Percentiles rank a stretch among this genome's conserved stretches.
These are phyloP conservation scores for Punctoribates punctum DNA, from an alignment of 2,888 invertebrate species.

Conservation along the genomic window DNA sequence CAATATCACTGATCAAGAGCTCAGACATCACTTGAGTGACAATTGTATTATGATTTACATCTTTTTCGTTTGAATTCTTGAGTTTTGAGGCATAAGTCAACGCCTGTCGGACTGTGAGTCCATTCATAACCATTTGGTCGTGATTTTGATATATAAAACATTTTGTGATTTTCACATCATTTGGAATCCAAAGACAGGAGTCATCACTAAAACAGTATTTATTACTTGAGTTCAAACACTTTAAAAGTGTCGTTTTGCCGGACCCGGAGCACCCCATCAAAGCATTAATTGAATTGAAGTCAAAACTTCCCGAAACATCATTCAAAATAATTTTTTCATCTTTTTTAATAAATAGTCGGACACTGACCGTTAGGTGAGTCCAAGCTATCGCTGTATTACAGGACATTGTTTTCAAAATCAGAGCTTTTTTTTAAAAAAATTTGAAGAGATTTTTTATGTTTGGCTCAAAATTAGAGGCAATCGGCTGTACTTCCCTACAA, in stretches of 20 bases:
- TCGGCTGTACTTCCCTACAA: too few species aligned
- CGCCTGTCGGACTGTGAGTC: slow-evolving; percentile 8
- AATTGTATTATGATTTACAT: neutral
- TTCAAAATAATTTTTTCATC: neutral
- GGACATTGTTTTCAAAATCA: neutral
- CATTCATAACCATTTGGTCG: neutral
- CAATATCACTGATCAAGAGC: neutral
- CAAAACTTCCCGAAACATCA: neutral
- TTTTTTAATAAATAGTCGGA: neutral
- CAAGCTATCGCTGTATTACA: neutral
- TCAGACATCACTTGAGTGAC: neutral
- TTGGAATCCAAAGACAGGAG: neutral
- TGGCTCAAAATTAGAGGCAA: too few species aligned
- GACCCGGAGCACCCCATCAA: neutral
- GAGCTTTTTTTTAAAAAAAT: too few species aligned
- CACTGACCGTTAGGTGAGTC: neutral
- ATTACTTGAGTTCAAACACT: slow-evolving; percentile 5
- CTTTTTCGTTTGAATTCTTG: neutral
- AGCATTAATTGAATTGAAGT: neutral
- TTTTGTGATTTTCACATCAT: neutral
- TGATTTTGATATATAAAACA: slow-evolving; percentile 28
- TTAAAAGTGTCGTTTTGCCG: slow-evolving; percentile 15
- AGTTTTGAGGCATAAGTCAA: slow-evolving; percentile 22
- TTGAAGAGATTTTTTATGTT: too few species aligned
- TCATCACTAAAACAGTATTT: neutral